Percentiles rank a stretch among this genome's conserved stretches.
Conservation (phyloP, 2,113 vertebrate species). For the Prolemur simus region DNA sequence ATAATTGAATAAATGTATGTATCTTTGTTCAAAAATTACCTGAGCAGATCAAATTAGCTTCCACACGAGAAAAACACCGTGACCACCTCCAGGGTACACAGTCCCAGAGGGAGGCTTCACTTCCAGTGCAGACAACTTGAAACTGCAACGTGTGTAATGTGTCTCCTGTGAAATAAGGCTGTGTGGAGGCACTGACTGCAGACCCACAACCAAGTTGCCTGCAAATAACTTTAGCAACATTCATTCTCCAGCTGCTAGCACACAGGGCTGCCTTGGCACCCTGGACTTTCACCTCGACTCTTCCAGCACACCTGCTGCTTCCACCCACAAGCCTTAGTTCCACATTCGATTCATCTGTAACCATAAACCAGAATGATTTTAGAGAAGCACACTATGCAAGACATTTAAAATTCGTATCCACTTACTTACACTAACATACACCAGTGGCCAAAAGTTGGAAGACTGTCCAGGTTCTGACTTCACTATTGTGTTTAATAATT, state of each 20-base stretch:
- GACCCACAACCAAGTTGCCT: slow-evolving; percentile 56
- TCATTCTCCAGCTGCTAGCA: background rate
- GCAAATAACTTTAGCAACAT: background rate
- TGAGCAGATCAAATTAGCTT: background rate
- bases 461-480: background rate
- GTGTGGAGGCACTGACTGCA: rapidly evolving
- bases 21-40: background rate
- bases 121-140: slow-evolving; percentile 41
- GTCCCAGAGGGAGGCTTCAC: background rate
- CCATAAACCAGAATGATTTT: background rate
- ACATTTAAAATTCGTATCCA: background rate
- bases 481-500: background rate
- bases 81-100: background rate
- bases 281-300: slow-evolving; percentile 44
- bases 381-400: background rate
- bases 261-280: background rate
- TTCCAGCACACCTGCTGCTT: slow-evolving; percentile 20
- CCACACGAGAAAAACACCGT: no score
- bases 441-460: background rate
- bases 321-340: background rate
- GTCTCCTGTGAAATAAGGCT: rapidly evolving
- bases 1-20: background rate
- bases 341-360: background rate
- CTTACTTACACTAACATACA: background rate
- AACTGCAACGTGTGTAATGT: background rate